Base-by-base conservation (phyloP, 2,888 invertebrate genomes). In the Hoplodrina ambigua region DNA sequence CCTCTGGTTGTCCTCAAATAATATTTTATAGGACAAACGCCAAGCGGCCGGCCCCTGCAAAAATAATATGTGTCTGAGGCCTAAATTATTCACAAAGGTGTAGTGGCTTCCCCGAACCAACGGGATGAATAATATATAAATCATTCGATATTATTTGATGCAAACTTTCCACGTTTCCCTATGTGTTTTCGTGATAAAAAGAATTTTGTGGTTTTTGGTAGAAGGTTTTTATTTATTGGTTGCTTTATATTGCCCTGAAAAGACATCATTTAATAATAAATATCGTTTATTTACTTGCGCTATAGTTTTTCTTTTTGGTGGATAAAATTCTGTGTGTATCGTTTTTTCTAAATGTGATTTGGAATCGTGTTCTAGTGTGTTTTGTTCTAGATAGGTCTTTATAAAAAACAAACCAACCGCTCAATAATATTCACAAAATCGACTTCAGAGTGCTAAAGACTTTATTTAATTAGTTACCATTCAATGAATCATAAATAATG, bases 51-150 rank as follows among this genome's bases (percentile, higher is more conserved):
- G 85, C 89, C 92, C 93, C 87, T 91, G 89, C 93, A 94, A 94
- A 94, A 94, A 94, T 94, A 94, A 93, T 93, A 93, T 89, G 90
- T 90, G 90, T 90, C 91, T 91, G 85, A 84, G 86, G 78, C 84
- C 88, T 94, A 93, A 94, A 95, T 94, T 93, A 95, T 95, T 95
- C 93, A 94, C 91, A 91, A 92, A 94, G 92, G 92, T 93, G 89
- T 92, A 91, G 90, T 90, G 89, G 91, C 89, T 91, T 89, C 80
- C 86, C 86, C 87, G 89, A 85, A 87, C 87, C 87, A 82, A 88
- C 87, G 88, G 88, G 89, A 92, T 95, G 93, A 94, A 95, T 95
- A 92, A 94, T 90, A 93, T 92, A 95, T 94, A 89, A 91, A 91
- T 87, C 91, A 92, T 93, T 92, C 91, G 92, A 93, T 94, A 92